phyloP scores from a whole-genome alignment of 2,797 vertebrate genomes.

The Arnoldichthys spilopterus region DNA sequence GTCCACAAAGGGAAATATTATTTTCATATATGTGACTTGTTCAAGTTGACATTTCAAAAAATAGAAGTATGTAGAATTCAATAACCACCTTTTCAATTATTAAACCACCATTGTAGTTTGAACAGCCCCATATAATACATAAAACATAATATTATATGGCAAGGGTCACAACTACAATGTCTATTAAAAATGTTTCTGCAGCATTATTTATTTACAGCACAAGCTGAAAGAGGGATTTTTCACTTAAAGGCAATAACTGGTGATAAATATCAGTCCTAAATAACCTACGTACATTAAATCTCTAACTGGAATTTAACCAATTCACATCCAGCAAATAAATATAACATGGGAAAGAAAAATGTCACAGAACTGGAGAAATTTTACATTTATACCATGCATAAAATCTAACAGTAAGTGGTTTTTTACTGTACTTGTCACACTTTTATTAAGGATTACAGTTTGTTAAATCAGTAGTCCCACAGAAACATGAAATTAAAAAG shows the following conservation, averaged over 20 bases:
- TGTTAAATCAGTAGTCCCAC: not conserved
- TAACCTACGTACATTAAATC: too few relatives aligned
- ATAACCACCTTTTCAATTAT: too few relatives aligned
- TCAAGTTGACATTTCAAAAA: not conserved
- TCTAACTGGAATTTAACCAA: not conserved
- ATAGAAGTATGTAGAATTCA: too few relatives aligned
- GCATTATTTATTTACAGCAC: too few relatives aligned
- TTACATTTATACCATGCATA: not conserved
- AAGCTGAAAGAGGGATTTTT: too few relatives aligned
- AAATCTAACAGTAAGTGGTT: not conserved
- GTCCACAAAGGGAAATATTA: not conserved
- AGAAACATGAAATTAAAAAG: not conserved
- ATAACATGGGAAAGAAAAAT: not conserved
- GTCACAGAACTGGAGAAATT: not conserved
- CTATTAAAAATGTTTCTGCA: too few relatives aligned
- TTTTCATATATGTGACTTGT: not conserved
- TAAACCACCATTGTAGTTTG: too few relatives aligned
- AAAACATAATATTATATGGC: too few relatives aligned
- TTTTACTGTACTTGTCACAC: not conserved
- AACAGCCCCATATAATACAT: too few relatives aligned
- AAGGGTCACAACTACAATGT: too few relatives aligned
- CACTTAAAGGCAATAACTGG: too few relatives aligned
- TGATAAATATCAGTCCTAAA: too few relatives aligned
- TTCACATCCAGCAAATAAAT: not conserved
- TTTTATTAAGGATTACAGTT: not conserved